Evolutionary conservation across 2,113 vertebrate genomes (phyloP).

Genomic region (cattle (Bos taurus)): ARS-UCD2.0 NC_037343.1:53624001-53624500

Average conservation of each 20-base stretch:
- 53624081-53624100: neutral
- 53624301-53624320: neutral
- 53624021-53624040: neutral
- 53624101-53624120: neutral
- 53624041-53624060: neutral
- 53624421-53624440: neutral
- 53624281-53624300: neutral
- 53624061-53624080: neutral
- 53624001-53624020: neutral
- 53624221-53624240: neutral
- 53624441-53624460: neutral
- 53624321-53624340: neutral
- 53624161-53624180: neutral
- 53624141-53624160: neutral
- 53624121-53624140: neutral
- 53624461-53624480: neutral
- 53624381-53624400: neutral
- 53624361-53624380: neutral
- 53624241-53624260: neutral
- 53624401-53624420: neutral
- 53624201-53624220: neutral
- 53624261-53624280: neutral
- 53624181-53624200: neutral
- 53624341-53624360: neutral
- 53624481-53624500: neutral